Evolutionary conservation across 2,113 vertebrate species (phyloP), one percentile per base, ranked within the genome.

Genomic region (Pelecanoides urinatrix): DNA sequence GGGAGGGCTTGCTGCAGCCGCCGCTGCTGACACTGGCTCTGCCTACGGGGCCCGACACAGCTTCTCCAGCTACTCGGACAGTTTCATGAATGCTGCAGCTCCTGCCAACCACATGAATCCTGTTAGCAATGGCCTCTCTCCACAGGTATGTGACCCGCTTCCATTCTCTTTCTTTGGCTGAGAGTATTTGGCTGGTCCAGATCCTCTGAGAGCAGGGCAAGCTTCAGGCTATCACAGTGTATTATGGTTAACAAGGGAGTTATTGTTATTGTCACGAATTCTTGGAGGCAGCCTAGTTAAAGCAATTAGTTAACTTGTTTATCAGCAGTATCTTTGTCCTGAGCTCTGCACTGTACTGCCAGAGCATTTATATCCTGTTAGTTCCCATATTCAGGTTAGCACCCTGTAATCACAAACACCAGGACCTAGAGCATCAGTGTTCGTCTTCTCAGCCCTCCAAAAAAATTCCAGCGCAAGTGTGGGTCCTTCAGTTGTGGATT

Each of bases 31-130:
- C 97, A 98, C 97, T 70, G 86, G 99, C 97, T 98, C 99, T 4
- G 99, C 99, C 75, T 99, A 99, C 1, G 99, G 99, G 29, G 98
- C 99, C 92, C 98, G 99, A 59, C 99, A 99, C 97, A 95, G 99
- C 97, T 99, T 99, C 98, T 99, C 99, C 98, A 99, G 99, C 98
- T 99, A 99, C 98, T 99, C 99, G 0, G 99, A 99, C 91, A 99
- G 98, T 58, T 99, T 99, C 98, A 99, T 99, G 99, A 99, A 98
- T 84, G 99, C 99, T 1, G 97, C 99, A 2, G 99, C 98, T 10
- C 99, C 99, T 45, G 96, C 99, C 97, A 99, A 99, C 98, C 99
- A 99, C 98, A 99, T 99, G 99, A 99, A 99, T 96, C 97, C 99
- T 0, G 99, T 99, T 73, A 99, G 99, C 98, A 99, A 99, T 6